A percentile compares a stretch with the other conserved stretches of the same genome.
phyloP scores from a whole-genome alignment of 2,113 vertebrate species.

The Psilopogon haemacephalus region DNA sequence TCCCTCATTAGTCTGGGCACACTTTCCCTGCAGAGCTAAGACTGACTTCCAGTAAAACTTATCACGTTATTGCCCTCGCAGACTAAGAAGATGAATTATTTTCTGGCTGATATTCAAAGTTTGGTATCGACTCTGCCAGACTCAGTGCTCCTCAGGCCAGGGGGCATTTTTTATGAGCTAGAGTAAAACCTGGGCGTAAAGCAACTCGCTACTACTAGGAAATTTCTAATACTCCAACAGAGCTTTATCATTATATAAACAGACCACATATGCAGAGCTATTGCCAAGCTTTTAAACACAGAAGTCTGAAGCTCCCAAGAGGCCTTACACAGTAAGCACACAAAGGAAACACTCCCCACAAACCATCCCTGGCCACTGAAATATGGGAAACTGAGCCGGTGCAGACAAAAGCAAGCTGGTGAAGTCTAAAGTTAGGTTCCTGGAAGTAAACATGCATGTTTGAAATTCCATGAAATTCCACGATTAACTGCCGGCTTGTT shows the following conservation, averaged over 20 bases:
- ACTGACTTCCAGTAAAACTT: neutral
- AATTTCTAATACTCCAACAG: neutral
- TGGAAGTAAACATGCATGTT: slow-evolving; percentile 23
- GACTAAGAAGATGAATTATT: neutral
- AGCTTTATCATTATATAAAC: slow-evolving; percentile 23
- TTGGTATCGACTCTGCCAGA: neutral
- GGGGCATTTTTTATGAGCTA: neutral
- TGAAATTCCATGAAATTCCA: slow-evolving; percentile 55
- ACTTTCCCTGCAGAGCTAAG: neutral
- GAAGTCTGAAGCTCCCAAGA: neutral
- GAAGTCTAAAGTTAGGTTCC: slow-evolving; percentile 8
- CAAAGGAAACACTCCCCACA: slow-evolving; percentile 10
- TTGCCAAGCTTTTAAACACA: neutral
- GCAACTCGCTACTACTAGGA: neutral
- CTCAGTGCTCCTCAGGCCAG: neutral
- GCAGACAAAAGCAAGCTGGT: neutral
- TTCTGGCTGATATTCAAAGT: neutral
- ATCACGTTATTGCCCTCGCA: neutral
- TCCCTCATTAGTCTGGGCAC: neutral
- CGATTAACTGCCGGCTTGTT: neutral
- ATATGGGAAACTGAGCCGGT: neutral
- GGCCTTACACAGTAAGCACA: neutral
- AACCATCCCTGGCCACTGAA: neutral
- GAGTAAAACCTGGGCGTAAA: neutral
- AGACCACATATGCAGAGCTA: neutral